These are phyloP conservation scores for Platorchestia sp. DNA, from an alignment of 1,140 invertebrate genomes.

Conservation along the genomic window DNA sequence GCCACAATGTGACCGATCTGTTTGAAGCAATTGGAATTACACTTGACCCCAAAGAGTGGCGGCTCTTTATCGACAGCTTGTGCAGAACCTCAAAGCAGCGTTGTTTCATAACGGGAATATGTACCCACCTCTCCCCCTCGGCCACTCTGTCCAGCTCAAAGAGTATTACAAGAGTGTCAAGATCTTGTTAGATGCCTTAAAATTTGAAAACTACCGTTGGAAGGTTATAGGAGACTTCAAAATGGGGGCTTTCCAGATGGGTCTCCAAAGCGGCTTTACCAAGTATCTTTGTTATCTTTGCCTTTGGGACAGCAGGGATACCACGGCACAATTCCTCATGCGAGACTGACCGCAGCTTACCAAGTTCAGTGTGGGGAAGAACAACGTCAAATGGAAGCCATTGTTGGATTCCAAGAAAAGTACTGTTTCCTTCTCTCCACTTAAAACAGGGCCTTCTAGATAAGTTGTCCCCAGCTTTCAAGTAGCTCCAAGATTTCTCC, in stretches of 20 bases:
- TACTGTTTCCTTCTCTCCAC: slow-evolving; percentile 39
- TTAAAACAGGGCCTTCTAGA: slow-evolving; percentile 62
- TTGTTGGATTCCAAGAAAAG: slow-evolving; percentile 67
- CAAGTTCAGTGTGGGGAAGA: too few species aligned
- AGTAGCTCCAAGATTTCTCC: slow-evolving; percentile 67
- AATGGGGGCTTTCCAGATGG: too few species aligned
- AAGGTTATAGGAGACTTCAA: too few species aligned
- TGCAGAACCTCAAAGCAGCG: neutral
- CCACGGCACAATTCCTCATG: too few species aligned
- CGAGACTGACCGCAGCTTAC: too few species aligned
- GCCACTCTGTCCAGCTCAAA: neutral
- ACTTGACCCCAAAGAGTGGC: slow-evolving; percentile 61
- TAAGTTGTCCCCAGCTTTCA: slow-evolving; percentile 67
- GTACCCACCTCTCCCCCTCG: neutral
- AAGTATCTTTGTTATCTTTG: too few species aligned
- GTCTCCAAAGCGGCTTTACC: too few species aligned
- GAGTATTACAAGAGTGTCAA: neutral
- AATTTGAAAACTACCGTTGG: too few species aligned
- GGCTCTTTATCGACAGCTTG: neutral
- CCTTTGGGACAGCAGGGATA: too few species aligned
- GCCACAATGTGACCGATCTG: slow-evolving; percentile 66
- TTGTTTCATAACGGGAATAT: neutral
- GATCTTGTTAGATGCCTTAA: too few species aligned
- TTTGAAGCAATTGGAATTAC: slow-evolving; percentile 68
- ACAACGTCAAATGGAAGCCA: slow-evolving; percentile 63